Conservation (phyloP, 2,888 invertebrate genomes). For the Steromphala cineraria region DNA sequence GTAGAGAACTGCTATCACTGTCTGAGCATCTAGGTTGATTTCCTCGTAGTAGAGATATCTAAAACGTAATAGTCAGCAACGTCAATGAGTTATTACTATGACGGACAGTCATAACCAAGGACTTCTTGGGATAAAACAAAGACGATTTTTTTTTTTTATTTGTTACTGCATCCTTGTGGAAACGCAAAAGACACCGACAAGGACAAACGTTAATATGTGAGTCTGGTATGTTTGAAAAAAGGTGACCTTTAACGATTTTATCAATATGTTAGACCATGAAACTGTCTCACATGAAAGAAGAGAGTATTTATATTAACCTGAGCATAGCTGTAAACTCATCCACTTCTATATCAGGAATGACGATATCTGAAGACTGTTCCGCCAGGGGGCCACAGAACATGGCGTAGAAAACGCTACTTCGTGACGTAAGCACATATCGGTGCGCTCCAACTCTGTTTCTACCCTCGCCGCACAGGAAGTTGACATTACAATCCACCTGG, state of each 20-base stretch:
- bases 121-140: too few species aligned
- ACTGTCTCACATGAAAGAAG: not conserved
- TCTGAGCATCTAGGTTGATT: slow-evolving; percentile 78
- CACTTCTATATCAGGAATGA: slow-evolving; percentile 49
- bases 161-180: too few species aligned
- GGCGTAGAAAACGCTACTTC: slow-evolving; percentile 35
- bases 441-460: slow-evolving; percentile 36
- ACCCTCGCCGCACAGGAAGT: slow-evolving; percentile 37
- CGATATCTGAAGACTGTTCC: not conserved
- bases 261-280: too few species aligned
- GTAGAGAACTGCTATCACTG: slow-evolving; percentile 83
- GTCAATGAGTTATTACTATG: too few species aligned
- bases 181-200: too few species aligned
- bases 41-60: slow-evolving; percentile 83
- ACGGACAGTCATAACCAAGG: not conserved
- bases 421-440: slow-evolving; percentile 40
- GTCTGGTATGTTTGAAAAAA: not conserved
- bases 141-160: too few species aligned
- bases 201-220: too few species aligned
- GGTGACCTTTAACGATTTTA: not conserved
- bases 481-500: slow-evolving; percentile 42
- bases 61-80: slow-evolving; percentile 28
- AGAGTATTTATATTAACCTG: slow-evolving; percentile 38
- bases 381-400: slow-evolving; percentile 29
- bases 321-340: slow-evolving; percentile 50